Percentiles rank a stretch among this genome's conserved stretches.
phyloP scores from a whole-genome alignment of 2,797 vertebrate species.

The Mus minutoides region DNA sequence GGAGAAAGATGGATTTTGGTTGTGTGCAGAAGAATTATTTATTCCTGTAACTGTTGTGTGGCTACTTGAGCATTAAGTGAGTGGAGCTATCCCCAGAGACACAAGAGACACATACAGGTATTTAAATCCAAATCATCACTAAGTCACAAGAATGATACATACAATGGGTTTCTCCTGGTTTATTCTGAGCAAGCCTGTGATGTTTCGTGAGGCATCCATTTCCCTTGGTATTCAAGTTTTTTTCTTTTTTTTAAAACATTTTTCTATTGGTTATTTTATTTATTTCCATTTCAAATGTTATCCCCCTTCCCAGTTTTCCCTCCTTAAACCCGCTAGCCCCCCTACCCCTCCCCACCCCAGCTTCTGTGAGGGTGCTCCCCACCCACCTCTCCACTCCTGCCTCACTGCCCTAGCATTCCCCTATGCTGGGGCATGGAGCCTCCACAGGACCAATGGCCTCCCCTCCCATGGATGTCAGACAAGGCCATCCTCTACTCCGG shows the following conservation, averaged over 20 bases:
- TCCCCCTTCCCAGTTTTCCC: neutral
- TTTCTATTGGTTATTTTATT: neutral
- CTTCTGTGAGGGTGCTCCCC: neutral
- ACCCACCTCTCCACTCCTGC: neutral
- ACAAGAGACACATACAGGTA: neutral
- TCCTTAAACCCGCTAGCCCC: neutral
- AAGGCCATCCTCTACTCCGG: neutral
- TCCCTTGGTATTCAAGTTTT: neutral
- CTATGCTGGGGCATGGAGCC: neutral
- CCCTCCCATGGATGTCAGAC: neutral
- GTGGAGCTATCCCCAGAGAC: neutral
- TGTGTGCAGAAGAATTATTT: neutral
- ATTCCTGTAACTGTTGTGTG: neutral
- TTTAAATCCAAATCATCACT: neutral
- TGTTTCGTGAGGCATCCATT: neutral
- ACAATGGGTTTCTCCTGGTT: neutral
- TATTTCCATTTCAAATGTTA: neutral
- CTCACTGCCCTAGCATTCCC: neutral
- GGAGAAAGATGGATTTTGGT: neutral
- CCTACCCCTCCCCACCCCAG: too few relatives aligned
- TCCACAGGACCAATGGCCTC: neutral
- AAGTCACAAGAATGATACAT: neutral
- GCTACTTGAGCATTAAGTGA: neutral
- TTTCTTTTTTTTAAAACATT: too few relatives aligned
- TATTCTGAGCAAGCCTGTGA: conserved; percentile 1